Evolutionary conservation across 2,888 invertebrate genomes (phyloP).

Genomic region (Cheilosia urbana): DNA sequence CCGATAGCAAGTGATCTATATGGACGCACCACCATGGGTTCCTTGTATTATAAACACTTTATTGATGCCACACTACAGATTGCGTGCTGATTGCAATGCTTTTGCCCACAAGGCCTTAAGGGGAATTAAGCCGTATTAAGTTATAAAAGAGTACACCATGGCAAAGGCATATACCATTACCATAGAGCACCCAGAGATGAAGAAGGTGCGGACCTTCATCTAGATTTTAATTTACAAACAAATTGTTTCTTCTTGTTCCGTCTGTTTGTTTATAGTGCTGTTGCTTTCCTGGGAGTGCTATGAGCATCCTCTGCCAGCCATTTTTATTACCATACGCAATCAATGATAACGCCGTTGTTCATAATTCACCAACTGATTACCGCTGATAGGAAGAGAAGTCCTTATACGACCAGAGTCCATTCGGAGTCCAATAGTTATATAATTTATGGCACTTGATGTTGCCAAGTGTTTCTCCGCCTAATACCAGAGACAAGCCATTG

Average conservation of each 20-base stretch:
- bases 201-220: conserved; percentile 67
- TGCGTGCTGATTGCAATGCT: conserved; percentile 50
- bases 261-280: conserved; percentile 43
- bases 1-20: conserved; percentile 59
- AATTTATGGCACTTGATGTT: conserved; percentile 33
- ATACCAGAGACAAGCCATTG: not conserved
- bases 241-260: conserved; percentile 40
- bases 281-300: conserved; percentile 43
- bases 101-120: conserved; percentile 55
- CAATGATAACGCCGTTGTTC: conserved; percentile 42
- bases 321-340: conserved; percentile 39
- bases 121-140: conserved; percentile 53
- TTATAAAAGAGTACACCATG: conserved; percentile 41
- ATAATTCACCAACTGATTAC: conserved; percentile 70
- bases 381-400: conserved; percentile 33
- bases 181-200: conserved; percentile 10
- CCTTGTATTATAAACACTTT: conserved; percentile 3
- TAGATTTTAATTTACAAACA: conserved; percentile 66
- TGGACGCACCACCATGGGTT: conserved; percentile 37
- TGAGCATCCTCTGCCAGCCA: not conserved
- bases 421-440: conserved; percentile 14
- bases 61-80: conserved; percentile 51
- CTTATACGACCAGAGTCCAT: not conserved
- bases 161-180: no score
- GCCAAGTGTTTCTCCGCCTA: not conserved